These are phyloP conservation scores for Caiman crocodilus DNA, from an alignment of 2,797 vertebrate genomes.

Conservation along the genomic window DNA sequence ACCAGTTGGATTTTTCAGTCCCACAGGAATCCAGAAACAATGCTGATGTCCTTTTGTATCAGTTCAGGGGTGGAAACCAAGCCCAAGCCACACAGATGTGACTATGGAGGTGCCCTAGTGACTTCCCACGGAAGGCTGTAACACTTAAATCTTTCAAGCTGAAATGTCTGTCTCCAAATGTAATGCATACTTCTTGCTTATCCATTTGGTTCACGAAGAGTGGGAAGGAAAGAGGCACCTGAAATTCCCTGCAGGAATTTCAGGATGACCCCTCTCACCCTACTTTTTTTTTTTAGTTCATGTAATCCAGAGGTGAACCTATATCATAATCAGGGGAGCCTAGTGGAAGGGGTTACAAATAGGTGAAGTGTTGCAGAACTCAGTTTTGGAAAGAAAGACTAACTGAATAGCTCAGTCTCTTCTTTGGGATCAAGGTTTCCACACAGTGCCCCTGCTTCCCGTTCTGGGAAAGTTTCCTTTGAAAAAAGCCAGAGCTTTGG, in stretches of 20 bases:
- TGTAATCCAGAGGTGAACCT: neutral
- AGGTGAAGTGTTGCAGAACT: slow-evolving; percentile 2
- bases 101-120: slow-evolving; percentile 4
- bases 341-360: slow-evolving; percentile 15
- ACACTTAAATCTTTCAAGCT: slow-evolving; percentile 41
- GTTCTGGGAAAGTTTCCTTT: slow-evolving; percentile 59
- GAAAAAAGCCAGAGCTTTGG: slow-evolving; percentile 58
- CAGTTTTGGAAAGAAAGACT: slow-evolving; percentile 37
- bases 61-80: slow-evolving; percentile 10
- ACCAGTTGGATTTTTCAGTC: slow-evolving; percentile 42
- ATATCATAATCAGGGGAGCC: neutral
- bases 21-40: slow-evolving; percentile 16
- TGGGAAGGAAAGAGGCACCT: neutral
- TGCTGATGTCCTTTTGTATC: slow-evolving; percentile 48
- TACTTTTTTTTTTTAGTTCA: slow-evolving; percentile 8
- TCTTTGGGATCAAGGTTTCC: slow-evolving; percentile 49
- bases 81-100: neutral
- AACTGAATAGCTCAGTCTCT: slow-evolving; percentile 27
- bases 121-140: neutral
- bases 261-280: neutral
- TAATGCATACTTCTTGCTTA: slow-evolving; percentile 3
- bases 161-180: slow-evolving; percentile 32
- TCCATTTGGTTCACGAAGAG: no score
- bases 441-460: slow-evolving; percentile 41
- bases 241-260: slow-evolving; percentile 34